A percentile compares a stretch with the other conserved stretches of the same genome.
Evolutionary conservation across 2,113 vertebrate genomes (phyloP).

Genomic region (Scolopax mira): DNA sequence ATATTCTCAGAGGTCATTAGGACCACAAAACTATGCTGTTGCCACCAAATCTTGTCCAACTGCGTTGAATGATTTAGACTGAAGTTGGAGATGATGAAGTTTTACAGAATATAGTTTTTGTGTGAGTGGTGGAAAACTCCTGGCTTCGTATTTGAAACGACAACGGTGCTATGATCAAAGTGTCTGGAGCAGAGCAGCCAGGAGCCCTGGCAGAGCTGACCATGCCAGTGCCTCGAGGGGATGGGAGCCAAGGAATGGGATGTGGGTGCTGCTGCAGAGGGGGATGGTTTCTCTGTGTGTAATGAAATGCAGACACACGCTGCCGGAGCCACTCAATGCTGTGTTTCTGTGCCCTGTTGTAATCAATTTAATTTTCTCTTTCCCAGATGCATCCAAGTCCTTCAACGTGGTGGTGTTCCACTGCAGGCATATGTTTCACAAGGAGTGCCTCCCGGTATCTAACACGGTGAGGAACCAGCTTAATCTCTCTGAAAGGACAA

Average conservation of each 20-base stretch:
- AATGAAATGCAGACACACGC: not conserved
- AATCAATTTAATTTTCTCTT: constrained; percentile 16
- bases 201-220: not conserved
- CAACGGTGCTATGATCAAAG: not conserved
- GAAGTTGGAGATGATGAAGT: not conserved
- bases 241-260: not conserved
- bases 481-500: not conserved
- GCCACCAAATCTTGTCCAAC: not conserved
- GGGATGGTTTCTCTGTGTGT: not conserved
- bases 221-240: not conserved
- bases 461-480: constrained; percentile 79
- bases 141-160: not conserved
- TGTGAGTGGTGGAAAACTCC: not conserved
- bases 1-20: not conserved
- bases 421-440: constrained; percentile 99
- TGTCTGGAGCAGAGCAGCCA: not conserved
- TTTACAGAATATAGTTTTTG: not conserved
- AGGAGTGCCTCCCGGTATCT: constrained; percentile 89
- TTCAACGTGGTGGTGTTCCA: constrained; percentile 92
- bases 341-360: not conserved
- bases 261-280: not conserved
- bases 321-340: not conserved
- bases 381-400: constrained; percentile 86
- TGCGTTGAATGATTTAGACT: not conserved
- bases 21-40: not conserved